Percentiles rank a stretch among this genome's conserved stretches.
Evolutionary conservation across 2,113 vertebrate species (phyloP).

Genomic region (Oreotrochilus melanogaster): DNA sequence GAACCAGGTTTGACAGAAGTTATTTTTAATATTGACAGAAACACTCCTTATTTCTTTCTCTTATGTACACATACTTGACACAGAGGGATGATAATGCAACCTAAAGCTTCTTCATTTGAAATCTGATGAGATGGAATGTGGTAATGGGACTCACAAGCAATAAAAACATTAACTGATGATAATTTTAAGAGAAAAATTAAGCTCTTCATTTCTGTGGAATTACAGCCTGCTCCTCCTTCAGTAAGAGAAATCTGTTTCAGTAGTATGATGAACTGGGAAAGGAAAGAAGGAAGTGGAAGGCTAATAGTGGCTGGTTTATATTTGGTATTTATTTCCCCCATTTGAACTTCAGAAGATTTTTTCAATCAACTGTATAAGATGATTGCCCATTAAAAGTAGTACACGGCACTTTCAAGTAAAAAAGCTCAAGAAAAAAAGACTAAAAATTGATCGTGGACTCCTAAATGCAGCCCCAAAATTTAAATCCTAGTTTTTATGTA

Average conservation of each 20-base stretch:
- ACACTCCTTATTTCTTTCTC: not conserved
- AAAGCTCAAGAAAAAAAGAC: not conserved
- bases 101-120: not conserved
- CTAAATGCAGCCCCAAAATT: not conserved
- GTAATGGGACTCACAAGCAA: not conserved
- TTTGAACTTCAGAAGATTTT: not conserved
- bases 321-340: not conserved
- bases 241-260: not conserved
- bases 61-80: not conserved
- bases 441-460: not conserved
- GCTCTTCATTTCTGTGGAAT: not conserved
- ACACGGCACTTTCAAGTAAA: not conserved
- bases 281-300: not conserved
- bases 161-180: not conserved
- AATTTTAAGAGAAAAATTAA: slow-evolving; percentile 5
- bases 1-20: not conserved
- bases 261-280: not conserved
- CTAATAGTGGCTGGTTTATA: not conserved
- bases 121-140: not conserved
- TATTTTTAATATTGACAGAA: not conserved
- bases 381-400: not conserved
- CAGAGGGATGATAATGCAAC: not conserved
- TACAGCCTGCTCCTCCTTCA: not conserved
- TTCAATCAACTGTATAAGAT: not conserved
- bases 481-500: not conserved